Evolutionary conservation across 2,797 vertebrate genomes (phyloP).

Genomic region (Distichodus sexfasciatus): DNA sequence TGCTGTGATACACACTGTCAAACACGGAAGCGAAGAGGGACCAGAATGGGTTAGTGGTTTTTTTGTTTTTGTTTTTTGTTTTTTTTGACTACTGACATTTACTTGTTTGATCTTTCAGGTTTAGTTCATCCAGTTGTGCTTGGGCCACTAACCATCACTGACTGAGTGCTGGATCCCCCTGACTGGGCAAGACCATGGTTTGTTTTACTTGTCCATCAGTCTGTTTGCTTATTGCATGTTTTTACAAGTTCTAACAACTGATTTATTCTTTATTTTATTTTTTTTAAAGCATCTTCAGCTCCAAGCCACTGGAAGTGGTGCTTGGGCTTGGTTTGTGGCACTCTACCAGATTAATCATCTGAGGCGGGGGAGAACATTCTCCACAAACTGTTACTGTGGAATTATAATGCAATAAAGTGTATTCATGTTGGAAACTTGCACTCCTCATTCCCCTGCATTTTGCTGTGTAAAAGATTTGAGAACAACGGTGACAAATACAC

Average conservation of each 20-base stretch:
- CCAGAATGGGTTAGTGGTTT: background rate
- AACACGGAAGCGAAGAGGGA: constrained; percentile 53
- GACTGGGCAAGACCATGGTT: constrained; percentile 2
- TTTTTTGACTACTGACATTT: background rate
- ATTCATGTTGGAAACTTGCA: too few relatives aligned
- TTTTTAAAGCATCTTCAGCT: background rate
- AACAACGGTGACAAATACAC: too few relatives aligned
- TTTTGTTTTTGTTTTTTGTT: background rate
- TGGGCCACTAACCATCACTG: constrained; percentile 60
- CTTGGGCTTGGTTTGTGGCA: background rate
- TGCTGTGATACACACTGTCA: constrained; percentile 71
- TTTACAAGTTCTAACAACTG: background rate
- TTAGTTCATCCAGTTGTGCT: constrained; percentile 44
- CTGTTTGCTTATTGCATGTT: background rate
- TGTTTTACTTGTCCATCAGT: background rate
- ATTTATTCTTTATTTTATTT: too few relatives aligned
- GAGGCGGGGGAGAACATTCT: too few relatives aligned
- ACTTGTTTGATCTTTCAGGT: background rate
- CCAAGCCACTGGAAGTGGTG: background rate
- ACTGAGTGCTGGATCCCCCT: background rate
- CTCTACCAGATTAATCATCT: too few relatives aligned
- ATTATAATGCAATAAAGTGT: too few relatives aligned
- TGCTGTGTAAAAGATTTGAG: too few relatives aligned
- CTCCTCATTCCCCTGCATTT: too few relatives aligned
- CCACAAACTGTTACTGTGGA: too few relatives aligned